Base-by-base conservation (phyloP, 2,797 vertebrate genomes). In the Sebastes itinus region DNA sequence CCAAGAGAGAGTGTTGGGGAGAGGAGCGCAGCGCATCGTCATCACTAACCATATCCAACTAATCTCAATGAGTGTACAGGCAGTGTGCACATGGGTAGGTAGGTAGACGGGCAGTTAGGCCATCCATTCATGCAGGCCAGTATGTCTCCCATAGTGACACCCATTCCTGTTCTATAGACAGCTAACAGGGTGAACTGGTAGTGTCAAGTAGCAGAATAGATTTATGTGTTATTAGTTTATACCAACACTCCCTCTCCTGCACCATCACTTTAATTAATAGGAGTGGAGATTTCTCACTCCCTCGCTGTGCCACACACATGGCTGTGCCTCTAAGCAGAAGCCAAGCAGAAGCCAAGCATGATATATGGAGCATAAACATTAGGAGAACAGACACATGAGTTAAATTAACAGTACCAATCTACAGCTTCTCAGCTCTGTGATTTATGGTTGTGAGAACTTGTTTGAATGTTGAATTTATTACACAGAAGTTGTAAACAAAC, bases 391-490 rank as follows among this genome's bases (percentile, higher is more conserved):
- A 75, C 56, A 65, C 28, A 27, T 0, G n/a, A 42, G 46, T 52
- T 74, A 5, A 70, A 66, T 56, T 27, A 30, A 25, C 8, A 25
- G 42, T 35, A 28, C 7, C 23, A 58, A 52, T 22, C 14, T 25
- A 28, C 13, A 14, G 59, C 52, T 77, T 71, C 59, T 60, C 59
- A 72, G 61, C 49, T 67, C 20, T 71, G 38, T 33, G 33, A 79
- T 77, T 73, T 78, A 81, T 70, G 25, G 25, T 4, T 28, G n/a
- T 33, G 75, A 72, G 20, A 72, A 77, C 30, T 32, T 67, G 72
- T 59, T 54, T 78, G 33, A 77, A 42, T n/a, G 56, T 64, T 33
- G 30, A 67, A 76, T 84, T 71, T 82, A 82, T 75, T 59, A 69
- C 61, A 60, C 55, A 64, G 68, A 81, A 52, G 64, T 33, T 71